A percentile compares a stretch with the other conserved stretches of the same genome.
These are phyloP conservation scores for Agrochola lychnidis DNA, from an alignment of 2,888 invertebrate genomes.

Conservation along the genomic window DNA sequence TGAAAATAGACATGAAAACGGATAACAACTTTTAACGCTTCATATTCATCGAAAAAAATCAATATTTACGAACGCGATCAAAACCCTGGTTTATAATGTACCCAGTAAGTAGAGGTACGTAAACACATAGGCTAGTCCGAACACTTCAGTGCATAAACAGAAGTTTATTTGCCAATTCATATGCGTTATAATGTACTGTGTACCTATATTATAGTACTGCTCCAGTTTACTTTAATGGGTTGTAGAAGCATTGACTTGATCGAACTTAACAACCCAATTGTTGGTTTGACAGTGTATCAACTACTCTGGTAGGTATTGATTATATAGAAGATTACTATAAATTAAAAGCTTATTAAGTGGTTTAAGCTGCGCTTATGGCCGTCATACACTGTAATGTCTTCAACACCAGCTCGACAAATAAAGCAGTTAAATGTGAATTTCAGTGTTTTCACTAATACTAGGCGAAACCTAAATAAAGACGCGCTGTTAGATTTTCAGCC, in stretches of 20 bases:
- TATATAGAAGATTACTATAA: background rate
- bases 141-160: slow-evolving; percentile 25
- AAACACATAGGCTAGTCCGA: background rate
- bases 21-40: background rate
- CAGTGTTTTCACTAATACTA: background rate
- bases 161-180: slow-evolving; percentile 8
- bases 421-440: background rate
- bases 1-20: background rate
- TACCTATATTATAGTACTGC: background rate
- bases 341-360: too few species aligned
- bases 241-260: slow-evolving; percentile 2
- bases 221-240: background rate
- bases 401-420: background rate
- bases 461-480: background rate
- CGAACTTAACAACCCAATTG: background rate
- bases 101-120: background rate
- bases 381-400: too few species aligned
- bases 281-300: background rate
- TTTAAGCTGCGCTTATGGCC: too few species aligned
- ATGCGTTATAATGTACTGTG: background rate
- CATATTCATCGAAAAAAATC: background rate
- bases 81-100: slow-evolving; percentile 13
- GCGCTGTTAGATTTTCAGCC: background rate
- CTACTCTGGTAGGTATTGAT: background rate
- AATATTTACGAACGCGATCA: slow-evolving; percentile 13